Conservation (phyloP, 2,888 invertebrate genomes). For the Myathropa florea region DNA sequence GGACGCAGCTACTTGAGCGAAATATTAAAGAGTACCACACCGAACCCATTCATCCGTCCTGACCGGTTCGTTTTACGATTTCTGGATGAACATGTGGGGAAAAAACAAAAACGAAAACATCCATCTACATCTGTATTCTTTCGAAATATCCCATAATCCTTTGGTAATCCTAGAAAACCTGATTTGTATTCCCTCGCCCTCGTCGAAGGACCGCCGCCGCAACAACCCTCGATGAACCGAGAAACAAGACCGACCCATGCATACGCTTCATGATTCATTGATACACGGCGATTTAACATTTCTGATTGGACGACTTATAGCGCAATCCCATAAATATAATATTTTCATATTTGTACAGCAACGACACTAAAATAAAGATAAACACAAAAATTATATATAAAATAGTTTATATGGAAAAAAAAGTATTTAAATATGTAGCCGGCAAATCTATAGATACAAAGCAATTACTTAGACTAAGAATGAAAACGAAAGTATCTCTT, state of each 20-base stretch:
- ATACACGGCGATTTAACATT: conserved; percentile 58
- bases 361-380: conserved; percentile 17
- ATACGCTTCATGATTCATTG: conserved; percentile 67
- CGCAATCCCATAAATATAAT: conserved; percentile 42
- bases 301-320: conserved; percentile 64
- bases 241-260: background rate
- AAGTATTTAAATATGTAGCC: conserved; percentile 2
- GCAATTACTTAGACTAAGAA: conserved; percentile 60
- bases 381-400: conserved; percentile 17
- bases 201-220: background rate
- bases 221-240: background rate
- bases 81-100: background rate
- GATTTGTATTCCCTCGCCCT: conserved; percentile 56
- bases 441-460: conserved; percentile 37
- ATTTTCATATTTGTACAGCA: conserved; percentile 54
- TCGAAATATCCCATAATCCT: conserved; percentile 59
- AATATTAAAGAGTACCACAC: conserved; percentile 45
- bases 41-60: conserved; percentile 1
- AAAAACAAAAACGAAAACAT: conserved; percentile 30
- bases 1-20: conserved; percentile 60
- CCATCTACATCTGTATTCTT: conserved; percentile 52
- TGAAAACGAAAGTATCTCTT: conserved; percentile 39
- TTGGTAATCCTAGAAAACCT: conserved; percentile 64
- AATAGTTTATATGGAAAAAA: conserved; percentile 11
- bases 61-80: conserved; percentile 47